Base-by-base conservation (phyloP, 1,140 invertebrate species). In the Bombus huntii region DNA sequence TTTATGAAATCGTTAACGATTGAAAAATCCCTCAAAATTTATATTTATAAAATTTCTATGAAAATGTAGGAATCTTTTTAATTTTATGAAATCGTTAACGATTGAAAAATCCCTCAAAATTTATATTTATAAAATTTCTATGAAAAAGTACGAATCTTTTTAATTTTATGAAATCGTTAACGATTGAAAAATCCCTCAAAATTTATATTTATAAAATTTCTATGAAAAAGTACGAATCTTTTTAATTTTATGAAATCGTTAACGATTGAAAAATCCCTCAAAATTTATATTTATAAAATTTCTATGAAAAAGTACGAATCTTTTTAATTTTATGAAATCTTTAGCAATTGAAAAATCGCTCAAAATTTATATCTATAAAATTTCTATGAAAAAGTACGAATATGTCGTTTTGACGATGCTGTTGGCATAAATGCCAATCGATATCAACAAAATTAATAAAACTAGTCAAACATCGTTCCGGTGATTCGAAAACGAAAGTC, bases 71-170 rank as follows among this genome's bases (percentile, higher is more conserved):
- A 34, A 34, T 34, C 34, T 1, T 62, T n/a, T n/a, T 1, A 4
- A n/a, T 13, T 62, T n/a, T 13, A n/a, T 13, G 1, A n/a, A n/a
- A 62, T 62, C 57, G 28, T 28, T n/a, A 28, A 12, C 3, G 28
- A 4, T 62, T n/a, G 12, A 62, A n/a, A 62, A 62, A n/a, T n/a
- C 28, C 2, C 12, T 0, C 0, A n/a, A n/a, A n/a, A n/a, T 62
- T 28, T n/a, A n/a, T 12, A 13, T n/a, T 1, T 13, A n/a, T 5
- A 13, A 13, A 62, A 13, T 13, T 62, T 5, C 28, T 1, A 62
- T 1, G 59, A n/a, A n/a, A 13, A 13, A n/a, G 0, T n/a, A 62
- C 28, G 59, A 62, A n/a, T 13, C 0, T 0, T 62, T n/a, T n/a
- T 1, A 4, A n/a, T 13, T 62, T n/a, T 13, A n/a, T 13, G 1